Evolutionary conservation across 2,888 invertebrate genomes (phyloP).

Genomic region (Lymantria monacha): DNA sequence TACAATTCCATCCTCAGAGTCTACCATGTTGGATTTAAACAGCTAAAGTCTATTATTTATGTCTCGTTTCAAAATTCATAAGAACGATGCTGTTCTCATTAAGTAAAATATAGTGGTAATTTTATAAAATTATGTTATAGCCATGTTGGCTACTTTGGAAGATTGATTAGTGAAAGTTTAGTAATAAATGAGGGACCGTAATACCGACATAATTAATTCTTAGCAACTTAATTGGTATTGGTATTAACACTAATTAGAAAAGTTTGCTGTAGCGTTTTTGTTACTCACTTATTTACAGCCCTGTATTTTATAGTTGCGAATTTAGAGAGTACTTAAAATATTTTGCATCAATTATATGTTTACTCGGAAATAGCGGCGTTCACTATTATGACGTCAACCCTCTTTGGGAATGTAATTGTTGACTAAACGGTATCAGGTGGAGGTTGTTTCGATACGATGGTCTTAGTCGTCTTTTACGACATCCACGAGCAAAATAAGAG

Average conservation of each 20-base stretch:
- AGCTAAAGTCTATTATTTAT: constrained; percentile 4
- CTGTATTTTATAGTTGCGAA: constrained; percentile 19
- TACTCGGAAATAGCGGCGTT: too few relatives aligned
- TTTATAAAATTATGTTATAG: constrained; percentile 29
- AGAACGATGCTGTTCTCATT: constrained; percentile 14
- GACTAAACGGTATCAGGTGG: too few relatives aligned
- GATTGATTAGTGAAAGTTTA: constrained; percentile 79
- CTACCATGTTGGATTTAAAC: neutral
- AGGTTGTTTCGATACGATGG: too few relatives aligned
- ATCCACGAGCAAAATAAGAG: too few relatives aligned
- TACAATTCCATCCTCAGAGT: neutral
- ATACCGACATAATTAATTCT: constrained; percentile 78
- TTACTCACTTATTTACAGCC: constrained; percentile 36
- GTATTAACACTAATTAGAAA: constrained; percentile 79
- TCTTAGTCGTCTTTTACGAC: too few relatives aligned
- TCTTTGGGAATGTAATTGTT: too few relatives aligned
- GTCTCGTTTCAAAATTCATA: constrained; percentile 4
- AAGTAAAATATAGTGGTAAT: constrained; percentile 26
- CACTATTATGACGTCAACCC: too few relatives aligned
- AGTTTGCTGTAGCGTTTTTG: constrained; percentile 61
- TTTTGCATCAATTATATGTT: constrained; percentile 8
- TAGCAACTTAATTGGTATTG: constrained; percentile 78
- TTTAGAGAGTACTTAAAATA: constrained; percentile 13
- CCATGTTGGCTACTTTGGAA: constrained; percentile 52
- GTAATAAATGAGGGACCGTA: constrained; percentile 76